Percentiles rank a stretch among this genome's conserved stretches.
Evolutionary conservation across 2,888 invertebrate species (phyloP).

Genomic region (Subacronicta megacephala): DNA sequence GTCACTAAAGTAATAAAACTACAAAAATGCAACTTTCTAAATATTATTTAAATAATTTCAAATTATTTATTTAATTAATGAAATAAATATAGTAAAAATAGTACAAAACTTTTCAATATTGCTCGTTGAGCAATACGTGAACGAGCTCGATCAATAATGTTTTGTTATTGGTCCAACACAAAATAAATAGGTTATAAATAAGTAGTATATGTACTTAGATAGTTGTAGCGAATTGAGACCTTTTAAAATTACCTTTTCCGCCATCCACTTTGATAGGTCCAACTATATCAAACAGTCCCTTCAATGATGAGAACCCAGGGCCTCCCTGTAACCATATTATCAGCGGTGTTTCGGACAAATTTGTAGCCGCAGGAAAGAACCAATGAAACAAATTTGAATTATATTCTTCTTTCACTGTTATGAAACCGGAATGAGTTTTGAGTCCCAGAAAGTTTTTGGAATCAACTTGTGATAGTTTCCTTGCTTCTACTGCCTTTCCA

Average conservation of each 20-base stretch:
- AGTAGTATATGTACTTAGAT: too few relatives aligned
- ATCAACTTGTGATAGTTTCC: slow-evolving; percentile 57
- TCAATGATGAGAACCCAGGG: slow-evolving; percentile 91
- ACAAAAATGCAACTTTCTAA: not conserved
- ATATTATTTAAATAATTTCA: not conserved
- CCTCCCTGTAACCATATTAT: slow-evolving; percentile 96
- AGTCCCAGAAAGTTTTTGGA: slow-evolving; percentile 60
- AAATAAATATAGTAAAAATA: too few relatives aligned
- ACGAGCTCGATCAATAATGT: too few relatives aligned
- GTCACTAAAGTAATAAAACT: slow-evolving; percentile 1
- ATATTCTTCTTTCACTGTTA: slow-evolving; percentile 92
- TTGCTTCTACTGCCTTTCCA: slow-evolving; percentile 50
- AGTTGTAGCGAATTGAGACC: too few relatives aligned
- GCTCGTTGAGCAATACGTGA: too few relatives aligned
- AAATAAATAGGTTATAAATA: too few relatives aligned
- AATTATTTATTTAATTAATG: not conserved
- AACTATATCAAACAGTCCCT: slow-evolving; percentile 67
- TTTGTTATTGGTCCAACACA: too few relatives aligned
- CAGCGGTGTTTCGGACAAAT: slow-evolving; percentile 85
- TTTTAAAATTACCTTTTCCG: slow-evolving; percentile 36
- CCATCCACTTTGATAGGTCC: slow-evolving; percentile 66
- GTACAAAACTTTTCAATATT: too few relatives aligned
- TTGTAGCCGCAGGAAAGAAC: slow-evolving; percentile 91
- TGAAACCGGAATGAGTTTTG: slow-evolving; percentile 79
- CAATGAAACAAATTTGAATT: slow-evolving; percentile 94